A percentile compares a stretch with the other conserved stretches of the same genome.
These are phyloP conservation scores for Fragum fragum DNA, from an alignment of 2,888 invertebrate species.

Conservation along the genomic window DNA sequence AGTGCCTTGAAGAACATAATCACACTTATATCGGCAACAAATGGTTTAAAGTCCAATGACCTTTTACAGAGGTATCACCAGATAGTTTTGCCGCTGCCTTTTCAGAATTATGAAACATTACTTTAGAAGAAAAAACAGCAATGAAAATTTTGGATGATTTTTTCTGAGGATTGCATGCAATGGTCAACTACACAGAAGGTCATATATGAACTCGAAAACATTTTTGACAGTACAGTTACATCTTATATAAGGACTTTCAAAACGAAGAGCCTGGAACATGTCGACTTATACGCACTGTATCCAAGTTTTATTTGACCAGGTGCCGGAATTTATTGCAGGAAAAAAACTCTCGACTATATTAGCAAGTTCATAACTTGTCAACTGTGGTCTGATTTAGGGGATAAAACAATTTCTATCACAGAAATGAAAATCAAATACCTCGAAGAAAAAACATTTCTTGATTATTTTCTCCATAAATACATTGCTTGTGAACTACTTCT, in stretches of 20 bases:
- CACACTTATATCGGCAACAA: constrained; percentile 41
- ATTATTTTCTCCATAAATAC: too few relatives aligned
- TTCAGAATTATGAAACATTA: constrained; percentile 34
- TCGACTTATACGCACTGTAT: constrained; percentile 40
- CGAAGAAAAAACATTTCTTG: too few relatives aligned
- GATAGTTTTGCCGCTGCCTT: constrained; percentile 41
- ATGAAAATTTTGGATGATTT: constrained; percentile 25
- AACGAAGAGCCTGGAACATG: constrained; percentile 35
- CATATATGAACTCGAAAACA: constrained; percentile 34
- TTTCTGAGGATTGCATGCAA: constrained; percentile 51
- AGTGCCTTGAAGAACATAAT: constrained; percentile 38
- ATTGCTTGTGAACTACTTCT: too few relatives aligned
- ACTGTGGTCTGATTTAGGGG: too few relatives aligned
- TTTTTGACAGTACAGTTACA: too few relatives aligned
- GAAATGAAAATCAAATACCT: too few relatives aligned
- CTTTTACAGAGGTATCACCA: constrained; percentile 37
- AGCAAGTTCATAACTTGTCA: too few relatives aligned
- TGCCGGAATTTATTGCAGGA: too few relatives aligned
- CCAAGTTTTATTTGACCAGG: constrained; percentile 16
- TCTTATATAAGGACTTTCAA: constrained; percentile 30
- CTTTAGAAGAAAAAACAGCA: constrained; percentile 35
- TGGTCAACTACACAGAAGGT: constrained; percentile 39
- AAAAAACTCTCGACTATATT: too few relatives aligned
- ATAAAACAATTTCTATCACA: too few relatives aligned
- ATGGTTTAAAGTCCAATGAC: constrained; percentile 45